Percentiles rank a stretch among this genome's conserved stretches.
phyloP scores from a whole-genome alignment of 2,113 vertebrate species.

The Desmodus rotundus region DNA sequence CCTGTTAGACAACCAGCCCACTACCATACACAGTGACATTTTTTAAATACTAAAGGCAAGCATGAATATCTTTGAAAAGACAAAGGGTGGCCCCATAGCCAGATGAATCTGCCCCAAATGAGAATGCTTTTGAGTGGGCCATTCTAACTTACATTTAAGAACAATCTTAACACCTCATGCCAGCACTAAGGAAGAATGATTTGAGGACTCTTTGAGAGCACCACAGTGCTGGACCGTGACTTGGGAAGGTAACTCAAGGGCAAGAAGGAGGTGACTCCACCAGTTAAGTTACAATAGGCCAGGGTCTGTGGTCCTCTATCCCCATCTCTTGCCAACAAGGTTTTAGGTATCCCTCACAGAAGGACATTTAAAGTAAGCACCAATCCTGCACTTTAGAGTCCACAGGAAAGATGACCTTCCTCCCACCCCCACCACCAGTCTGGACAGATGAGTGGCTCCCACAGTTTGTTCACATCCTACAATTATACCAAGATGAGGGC shows the following conservation, averaged over 20 bases:
- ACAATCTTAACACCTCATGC: not conserved
- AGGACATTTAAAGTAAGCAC: not conserved
- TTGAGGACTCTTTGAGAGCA: not conserved
- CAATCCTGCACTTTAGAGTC: not conserved
- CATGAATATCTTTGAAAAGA: not conserved
- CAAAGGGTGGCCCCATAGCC: not conserved
- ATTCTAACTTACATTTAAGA: not conserved
- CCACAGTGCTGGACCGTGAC: not conserved
- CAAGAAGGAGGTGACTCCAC: not conserved
- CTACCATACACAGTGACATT: not conserved
- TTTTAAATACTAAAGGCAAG: not conserved
- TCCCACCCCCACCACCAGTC: not conserved
- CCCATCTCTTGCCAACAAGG: not conserved
- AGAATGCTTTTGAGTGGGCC: not conserved
- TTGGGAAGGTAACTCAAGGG: not conserved
- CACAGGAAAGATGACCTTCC: not conserved
- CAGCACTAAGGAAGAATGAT: not conserved
- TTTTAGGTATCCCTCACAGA: not conserved
- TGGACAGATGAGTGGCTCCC: not conserved
- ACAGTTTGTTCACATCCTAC: not conserved
- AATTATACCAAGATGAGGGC: not conserved
- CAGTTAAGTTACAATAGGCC: not conserved
- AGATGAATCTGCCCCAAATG: not conserved
- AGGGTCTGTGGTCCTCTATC: fast-evolving
- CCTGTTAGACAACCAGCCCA: not conserved